Evolutionary conservation across 2,113 vertebrate genomes (phyloP).

Genomic region (Lamprotornis superbus): DNA sequence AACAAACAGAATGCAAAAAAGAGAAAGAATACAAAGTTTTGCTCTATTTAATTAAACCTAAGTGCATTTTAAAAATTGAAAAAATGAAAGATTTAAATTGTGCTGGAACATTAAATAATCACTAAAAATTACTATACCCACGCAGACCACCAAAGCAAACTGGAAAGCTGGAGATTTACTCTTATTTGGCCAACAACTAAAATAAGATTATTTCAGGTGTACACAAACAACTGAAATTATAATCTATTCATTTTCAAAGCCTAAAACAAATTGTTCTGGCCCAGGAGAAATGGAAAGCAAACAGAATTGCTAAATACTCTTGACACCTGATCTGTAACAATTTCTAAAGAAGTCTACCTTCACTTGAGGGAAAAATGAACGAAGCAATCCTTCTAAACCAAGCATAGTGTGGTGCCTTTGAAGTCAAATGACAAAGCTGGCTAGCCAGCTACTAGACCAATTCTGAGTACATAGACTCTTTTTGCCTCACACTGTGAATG

Average conservation of each 20-base stretch:
- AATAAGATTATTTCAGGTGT: neutral
- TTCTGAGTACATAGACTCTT: neutral
- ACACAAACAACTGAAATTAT: neutral
- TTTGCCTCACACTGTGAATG: neutral
- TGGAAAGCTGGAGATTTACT: neutral
- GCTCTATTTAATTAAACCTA: neutral
- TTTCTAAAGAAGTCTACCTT: neutral
- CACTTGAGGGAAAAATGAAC: neutral
- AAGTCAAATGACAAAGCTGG: neutral
- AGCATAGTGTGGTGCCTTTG: neutral
- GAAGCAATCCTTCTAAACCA: neutral
- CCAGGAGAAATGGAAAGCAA: neutral
- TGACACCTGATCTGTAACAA: neutral
- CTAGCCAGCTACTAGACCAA: neutral
- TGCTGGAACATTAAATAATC: neutral
- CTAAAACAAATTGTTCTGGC: neutral
- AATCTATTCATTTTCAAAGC: neutral
- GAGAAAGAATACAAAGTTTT: neutral
- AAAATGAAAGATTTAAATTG: neutral
- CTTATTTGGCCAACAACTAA: neutral
- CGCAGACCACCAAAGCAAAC: neutral
- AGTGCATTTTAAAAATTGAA: neutral
- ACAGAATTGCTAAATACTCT: accelerated
- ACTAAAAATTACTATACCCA: neutral
- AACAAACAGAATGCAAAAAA: neutral